Evolutionary conservation across 2,888 invertebrate genomes (phyloP).

Genomic region (Drosophila yooni): DNA sequence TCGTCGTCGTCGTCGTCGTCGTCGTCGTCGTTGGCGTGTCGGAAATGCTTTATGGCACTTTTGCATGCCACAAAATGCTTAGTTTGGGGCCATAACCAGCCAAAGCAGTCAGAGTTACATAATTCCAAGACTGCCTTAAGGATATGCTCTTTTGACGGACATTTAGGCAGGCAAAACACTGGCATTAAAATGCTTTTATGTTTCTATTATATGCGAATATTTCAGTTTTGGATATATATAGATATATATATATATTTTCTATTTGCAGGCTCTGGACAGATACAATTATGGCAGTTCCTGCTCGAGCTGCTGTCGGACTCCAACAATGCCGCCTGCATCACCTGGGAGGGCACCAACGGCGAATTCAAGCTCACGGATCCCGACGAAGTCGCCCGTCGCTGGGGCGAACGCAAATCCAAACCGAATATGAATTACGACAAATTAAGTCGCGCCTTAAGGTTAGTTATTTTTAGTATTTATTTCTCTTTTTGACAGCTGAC

Average conservation of each 20-base stretch:
- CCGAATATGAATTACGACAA: constrained; percentile 99
- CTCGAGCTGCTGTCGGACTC: constrained; percentile 98
- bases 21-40: constrained; percentile 35
- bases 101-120: constrained; percentile 50
- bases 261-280: constrained; percentile 95
- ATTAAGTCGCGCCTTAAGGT: constrained; percentile 97
- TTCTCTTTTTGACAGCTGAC: neutral
- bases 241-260: constrained; percentile 7
- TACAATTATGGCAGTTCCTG: constrained; percentile 99
- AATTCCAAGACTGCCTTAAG: constrained; percentile 63
- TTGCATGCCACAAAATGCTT: constrained; percentile 83
- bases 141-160: constrained; percentile 80
- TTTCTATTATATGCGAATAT: constrained; percentile 25
- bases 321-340: constrained; percentile 97
- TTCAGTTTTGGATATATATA: constrained; percentile 4
- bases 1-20: neutral
- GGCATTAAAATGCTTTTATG: constrained; percentile 65
- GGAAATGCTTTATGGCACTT: constrained; percentile 82
- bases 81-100: constrained; percentile 58
- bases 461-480: constrained; percentile 75
- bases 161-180: constrained; percentile 70
- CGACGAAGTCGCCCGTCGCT: constrained; percentile 98
- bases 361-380: constrained; percentile 99
- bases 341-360: constrained; percentile 99
- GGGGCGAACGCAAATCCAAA: constrained; percentile 99